Conservation (phyloP, 2,888 invertebrate genomes). For the Agapetus fuscipes region DNA sequence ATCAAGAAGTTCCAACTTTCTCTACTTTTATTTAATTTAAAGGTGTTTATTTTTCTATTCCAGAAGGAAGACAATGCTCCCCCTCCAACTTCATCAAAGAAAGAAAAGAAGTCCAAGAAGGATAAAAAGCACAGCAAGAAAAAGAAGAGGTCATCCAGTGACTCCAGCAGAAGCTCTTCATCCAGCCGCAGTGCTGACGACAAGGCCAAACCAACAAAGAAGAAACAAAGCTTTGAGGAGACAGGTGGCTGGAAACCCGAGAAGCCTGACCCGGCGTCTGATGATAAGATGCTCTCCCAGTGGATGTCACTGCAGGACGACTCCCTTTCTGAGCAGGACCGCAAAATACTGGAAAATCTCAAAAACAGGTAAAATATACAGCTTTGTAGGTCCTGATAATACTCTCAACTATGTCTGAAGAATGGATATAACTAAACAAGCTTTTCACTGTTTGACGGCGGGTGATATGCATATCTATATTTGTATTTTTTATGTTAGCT, state of each 20-base stretch:
- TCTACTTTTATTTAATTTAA: neutral
- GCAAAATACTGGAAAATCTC: constrained; percentile 45
- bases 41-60: neutral
- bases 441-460: no score
- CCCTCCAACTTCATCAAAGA: no score
- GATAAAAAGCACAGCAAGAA: constrained; percentile 25
- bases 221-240: constrained; percentile 39
- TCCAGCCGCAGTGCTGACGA: constrained; percentile 28
- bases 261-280: constrained; percentile 24
- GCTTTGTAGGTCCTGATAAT: no score
- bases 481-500: no score
- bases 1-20: neutral
- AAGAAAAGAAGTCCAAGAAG: constrained; percentile 17
- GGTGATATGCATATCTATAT: no score
- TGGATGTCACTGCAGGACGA: constrained; percentile 48
- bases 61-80: constrained; percentile 5
- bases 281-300: constrained; percentile 44
- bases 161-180: constrained; percentile 14
- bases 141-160: constrained; percentile 24
- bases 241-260: neutral
- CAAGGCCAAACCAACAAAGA: constrained; percentile 35
- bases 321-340: constrained; percentile 46
- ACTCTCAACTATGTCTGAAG: no score
- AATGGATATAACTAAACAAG: no score
- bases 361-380: constrained; percentile 29